Evolutionary conservation across 2,113 vertebrate species (phyloP).

Genomic region (Saccopteryx bilineata): DNA sequence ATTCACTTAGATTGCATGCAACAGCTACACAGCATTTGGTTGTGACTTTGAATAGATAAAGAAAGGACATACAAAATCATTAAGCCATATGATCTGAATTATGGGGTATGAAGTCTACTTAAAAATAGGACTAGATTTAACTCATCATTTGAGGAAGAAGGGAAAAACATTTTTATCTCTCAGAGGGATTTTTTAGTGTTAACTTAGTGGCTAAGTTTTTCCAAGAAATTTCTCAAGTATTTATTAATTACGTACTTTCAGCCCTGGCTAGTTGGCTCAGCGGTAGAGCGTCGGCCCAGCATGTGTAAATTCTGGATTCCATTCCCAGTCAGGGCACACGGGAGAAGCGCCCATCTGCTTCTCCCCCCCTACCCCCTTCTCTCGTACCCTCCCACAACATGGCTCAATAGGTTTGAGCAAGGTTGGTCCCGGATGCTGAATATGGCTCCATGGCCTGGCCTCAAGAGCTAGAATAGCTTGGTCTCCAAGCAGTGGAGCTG

Average conservation of each 20-base stretch:
- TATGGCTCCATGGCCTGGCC: too few species aligned
- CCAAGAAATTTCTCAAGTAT: not conserved
- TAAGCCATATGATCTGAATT: not conserved
- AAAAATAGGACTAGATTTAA: not conserved
- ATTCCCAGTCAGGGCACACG: too few species aligned
- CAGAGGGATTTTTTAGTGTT: slow-evolving; percentile 1
- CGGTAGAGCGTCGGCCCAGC: too few species aligned
- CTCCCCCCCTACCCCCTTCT: too few species aligned
- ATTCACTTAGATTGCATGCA: slow-evolving; percentile 13
- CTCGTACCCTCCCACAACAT: too few species aligned
- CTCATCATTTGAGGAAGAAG: not conserved
- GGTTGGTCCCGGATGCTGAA: too few species aligned
- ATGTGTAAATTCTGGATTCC: too few species aligned
- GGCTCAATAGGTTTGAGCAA: too few species aligned
- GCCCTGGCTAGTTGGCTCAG: too few species aligned
- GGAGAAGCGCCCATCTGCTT: too few species aligned
- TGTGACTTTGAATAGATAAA: slow-evolving; percentile 1
- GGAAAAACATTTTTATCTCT: not conserved
- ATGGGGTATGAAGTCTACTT: not conserved
- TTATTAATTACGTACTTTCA: not conserved
- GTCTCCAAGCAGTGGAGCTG: too few species aligned
- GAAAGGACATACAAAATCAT: not conserved
- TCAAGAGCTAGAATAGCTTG: too few species aligned
- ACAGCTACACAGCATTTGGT: not conserved
- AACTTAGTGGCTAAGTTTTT: not conserved